Evolutionary conservation across 1,140 invertebrate genomes (phyloP).

Genomic region (Drosophila suzukii): DNA sequence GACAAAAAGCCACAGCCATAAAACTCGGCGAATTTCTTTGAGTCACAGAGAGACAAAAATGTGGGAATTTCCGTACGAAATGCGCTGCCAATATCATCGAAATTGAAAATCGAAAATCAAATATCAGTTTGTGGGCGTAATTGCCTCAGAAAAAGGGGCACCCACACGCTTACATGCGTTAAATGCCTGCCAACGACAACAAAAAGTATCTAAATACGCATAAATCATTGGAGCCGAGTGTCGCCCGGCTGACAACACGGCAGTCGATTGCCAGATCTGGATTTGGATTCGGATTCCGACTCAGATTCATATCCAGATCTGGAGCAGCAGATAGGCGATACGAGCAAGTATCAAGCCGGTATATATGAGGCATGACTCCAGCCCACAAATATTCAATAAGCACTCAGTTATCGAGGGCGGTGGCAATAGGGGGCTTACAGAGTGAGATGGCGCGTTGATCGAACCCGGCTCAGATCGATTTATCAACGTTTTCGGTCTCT

Average conservation of each 20-base stretch:
- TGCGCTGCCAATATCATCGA: conserved; percentile 59
- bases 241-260: conserved; percentile 67
- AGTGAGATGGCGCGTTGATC: conserved; percentile 31
- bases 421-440: not conserved
- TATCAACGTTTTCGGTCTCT: conserved; percentile 71
- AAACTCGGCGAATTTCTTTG: conserved; percentile 58
- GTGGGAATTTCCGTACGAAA: conserved; percentile 67
- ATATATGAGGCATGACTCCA: conserved; percentile 51
- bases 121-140: conserved; percentile 63
- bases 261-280: conserved; percentile 66
- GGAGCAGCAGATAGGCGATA: conserved; percentile 63
- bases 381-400: conserved; percentile 62
- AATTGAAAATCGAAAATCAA: conserved; percentile 39
- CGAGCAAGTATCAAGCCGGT: conserved; percentile 28
- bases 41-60: conserved; percentile 46
- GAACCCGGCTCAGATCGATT: conserved; percentile 42
- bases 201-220: conserved; percentile 63
- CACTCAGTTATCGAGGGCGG: conserved; percentile 26
- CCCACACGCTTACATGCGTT: conserved; percentile 51
- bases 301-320: conserved; percentile 62
- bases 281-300: conserved; percentile 38
- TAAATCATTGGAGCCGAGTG: conserved; percentile 73
- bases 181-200: conserved; percentile 68
- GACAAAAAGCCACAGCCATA: conserved; percentile 25
- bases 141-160: conserved; percentile 67